phyloP scores from a whole-genome alignment of 2,888 invertebrate genomes.

The Apodemia zela region DNA sequence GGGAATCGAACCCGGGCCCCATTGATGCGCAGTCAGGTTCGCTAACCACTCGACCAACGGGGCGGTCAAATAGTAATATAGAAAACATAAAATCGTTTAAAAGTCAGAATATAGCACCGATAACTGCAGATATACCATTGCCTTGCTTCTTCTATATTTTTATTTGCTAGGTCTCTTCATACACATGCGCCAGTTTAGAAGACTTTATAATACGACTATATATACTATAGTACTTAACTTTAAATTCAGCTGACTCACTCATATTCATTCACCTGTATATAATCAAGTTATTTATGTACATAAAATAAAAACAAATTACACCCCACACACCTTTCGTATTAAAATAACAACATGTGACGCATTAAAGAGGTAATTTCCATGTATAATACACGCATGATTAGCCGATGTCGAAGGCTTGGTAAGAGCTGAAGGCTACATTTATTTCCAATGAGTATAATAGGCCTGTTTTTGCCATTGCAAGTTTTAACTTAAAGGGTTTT shows the following conservation, averaged over 20 bases:
- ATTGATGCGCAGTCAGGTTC: no score
- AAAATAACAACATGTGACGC: conserved; percentile 9
- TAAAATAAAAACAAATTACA: conserved; percentile 7
- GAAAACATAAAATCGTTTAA: no score
- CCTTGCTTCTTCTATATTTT: no score
- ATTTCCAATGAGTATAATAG: background rate
- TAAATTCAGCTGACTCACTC: background rate
- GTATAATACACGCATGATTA: conserved; percentile 9
- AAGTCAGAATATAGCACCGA: no score
- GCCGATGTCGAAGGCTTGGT: conserved; percentile 1
- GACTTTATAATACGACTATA: no score
- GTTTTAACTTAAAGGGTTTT: background rate
- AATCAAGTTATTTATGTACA: background rate
- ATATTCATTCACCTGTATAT: background rate
- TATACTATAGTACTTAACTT: background rate
- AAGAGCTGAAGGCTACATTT: conserved; percentile 8
- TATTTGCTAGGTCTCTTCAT: no score
- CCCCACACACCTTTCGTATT: background rate
- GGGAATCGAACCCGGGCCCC: no score
- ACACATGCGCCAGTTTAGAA: no score
- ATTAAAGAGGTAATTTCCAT: background rate
- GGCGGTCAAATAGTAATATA: no score
- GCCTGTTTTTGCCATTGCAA: background rate
- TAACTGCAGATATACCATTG: no score
- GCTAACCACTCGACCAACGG: no score